phyloP scores from a whole-genome alignment of 2,888 invertebrate genomes.

The Cosmia trapezina region DNA sequence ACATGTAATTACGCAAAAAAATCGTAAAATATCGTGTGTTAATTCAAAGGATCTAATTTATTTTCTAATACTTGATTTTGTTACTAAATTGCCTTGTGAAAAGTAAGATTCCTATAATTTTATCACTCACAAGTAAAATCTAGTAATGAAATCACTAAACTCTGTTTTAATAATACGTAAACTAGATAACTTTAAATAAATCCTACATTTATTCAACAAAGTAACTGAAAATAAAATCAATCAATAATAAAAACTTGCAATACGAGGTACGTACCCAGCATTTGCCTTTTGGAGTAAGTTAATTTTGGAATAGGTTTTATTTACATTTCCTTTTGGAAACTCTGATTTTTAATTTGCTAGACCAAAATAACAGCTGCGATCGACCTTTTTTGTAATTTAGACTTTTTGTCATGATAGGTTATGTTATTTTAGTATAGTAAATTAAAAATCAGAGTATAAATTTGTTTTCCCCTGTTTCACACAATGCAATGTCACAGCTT shows the following conservation, averaged over 20 bases:
- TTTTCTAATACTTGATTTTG: slow-evolving; percentile 21
- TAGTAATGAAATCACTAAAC: slow-evolving; percentile 17
- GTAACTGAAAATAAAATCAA: slow-evolving; percentile 36
- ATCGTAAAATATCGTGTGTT: slow-evolving; percentile 23
- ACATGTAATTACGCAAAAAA: background rate
- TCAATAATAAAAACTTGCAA: background rate
- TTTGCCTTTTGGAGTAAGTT: background rate
- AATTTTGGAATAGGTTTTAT: too few relatives aligned
- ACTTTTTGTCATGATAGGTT: too few relatives aligned
- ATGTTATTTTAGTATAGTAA: too few relatives aligned
- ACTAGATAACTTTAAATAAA: background rate
- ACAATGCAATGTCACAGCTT: background rate
- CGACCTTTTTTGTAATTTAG: too few relatives aligned
- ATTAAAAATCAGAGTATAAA: too few relatives aligned
- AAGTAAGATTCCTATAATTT: background rate
- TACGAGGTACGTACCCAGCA: slow-evolving; percentile 3
- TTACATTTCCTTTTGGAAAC: too few relatives aligned
- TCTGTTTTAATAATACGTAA: background rate
- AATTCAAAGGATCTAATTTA: slow-evolving; percentile 12
- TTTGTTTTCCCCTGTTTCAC: background rate
- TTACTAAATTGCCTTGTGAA: slow-evolving; percentile 17
- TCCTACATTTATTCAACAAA: slow-evolving; percentile 10
- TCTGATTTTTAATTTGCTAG: too few relatives aligned
- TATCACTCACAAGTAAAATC: slow-evolving; percentile 6
- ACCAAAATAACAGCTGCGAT: too few relatives aligned